Evolutionary conservation across 2,888 invertebrate species (phyloP).

Genomic region (Drosophila heteroneura): DNA sequence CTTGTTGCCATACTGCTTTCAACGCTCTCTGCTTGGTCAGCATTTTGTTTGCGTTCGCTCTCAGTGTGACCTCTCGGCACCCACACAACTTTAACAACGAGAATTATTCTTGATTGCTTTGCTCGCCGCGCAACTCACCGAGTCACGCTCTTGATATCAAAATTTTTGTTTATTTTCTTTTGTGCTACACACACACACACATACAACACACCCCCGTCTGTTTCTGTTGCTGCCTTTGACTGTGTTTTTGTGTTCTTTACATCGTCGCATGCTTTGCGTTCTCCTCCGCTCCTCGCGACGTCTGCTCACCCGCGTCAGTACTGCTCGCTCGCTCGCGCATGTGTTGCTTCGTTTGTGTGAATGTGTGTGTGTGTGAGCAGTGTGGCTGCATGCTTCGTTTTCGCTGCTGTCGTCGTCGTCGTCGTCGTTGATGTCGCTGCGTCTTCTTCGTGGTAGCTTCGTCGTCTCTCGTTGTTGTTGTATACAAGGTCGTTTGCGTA

Average conservation of each 20-base stretch:
- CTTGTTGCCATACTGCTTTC: conserved; percentile 8
- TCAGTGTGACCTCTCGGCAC: conserved; percentile 58
- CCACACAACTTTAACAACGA: conserved; percentile 64
- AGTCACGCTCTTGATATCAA: conserved; percentile 59
- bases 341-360: conserved; percentile 61
- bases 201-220: conserved; percentile 40
- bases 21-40: conserved; percentile 51
- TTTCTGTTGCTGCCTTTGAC: conserved; percentile 33
- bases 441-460: conserved; percentile 62
- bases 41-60: conserved; percentile 22
- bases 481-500: conserved; percentile 86
- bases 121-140: conserved; percentile 40
- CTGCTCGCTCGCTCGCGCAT: conserved; percentile 70
- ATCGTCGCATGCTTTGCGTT: conserved; percentile 49
- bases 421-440: conserved; percentile 49
- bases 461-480: conserved; percentile 72
- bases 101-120: conserved; percentile 64
- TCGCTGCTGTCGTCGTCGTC: conserved; percentile 39
- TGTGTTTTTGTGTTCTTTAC: conserved; percentile 45
- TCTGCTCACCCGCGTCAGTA: conserved; percentile 27
- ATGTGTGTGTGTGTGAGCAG: conserved; percentile 44
- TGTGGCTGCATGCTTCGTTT: conserved; percentile 56
- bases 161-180: conserved; percentile 78
- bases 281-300: conserved; percentile 44
- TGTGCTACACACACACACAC: conserved; percentile 44